phyloP scores from a whole-genome alignment of 1,140 invertebrate species.

The Teleogryllus occipitalis region DNA sequence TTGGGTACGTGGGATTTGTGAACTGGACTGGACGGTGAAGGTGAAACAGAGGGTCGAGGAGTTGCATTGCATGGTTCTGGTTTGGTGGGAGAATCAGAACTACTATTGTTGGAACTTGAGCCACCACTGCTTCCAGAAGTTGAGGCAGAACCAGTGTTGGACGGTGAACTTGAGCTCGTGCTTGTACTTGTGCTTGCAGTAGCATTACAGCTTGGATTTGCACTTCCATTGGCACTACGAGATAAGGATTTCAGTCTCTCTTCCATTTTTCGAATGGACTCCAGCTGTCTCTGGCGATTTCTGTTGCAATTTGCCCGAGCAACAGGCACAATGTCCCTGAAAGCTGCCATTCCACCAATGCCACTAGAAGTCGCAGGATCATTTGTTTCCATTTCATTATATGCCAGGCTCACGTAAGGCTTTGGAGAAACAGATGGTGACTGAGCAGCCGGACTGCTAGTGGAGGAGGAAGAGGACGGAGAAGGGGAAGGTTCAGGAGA shows the following conservation, averaged over 20 bases:
- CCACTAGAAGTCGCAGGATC: constrained; percentile 7
- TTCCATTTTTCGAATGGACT: constrained; percentile 51
- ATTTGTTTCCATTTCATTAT: neutral
- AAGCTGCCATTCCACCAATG: constrained; percentile 42
- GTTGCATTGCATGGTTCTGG: constrained; percentile 22
- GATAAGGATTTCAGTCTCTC: constrained; percentile 39
- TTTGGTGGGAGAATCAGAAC: neutral
- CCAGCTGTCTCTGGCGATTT: constrained; percentile 51
- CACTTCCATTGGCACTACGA: constrained; percentile 22
- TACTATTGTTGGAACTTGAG: neutral
- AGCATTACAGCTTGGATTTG: constrained; percentile 20
- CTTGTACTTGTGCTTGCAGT: constrained; percentile 25
- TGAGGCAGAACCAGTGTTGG: neutral
- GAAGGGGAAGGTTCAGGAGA: neutral
- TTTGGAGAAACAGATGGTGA: neutral
- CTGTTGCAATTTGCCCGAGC: constrained; percentile 35
- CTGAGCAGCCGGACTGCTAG: neutral
- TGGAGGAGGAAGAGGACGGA: neutral
- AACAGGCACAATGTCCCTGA: constrained; percentile 43
- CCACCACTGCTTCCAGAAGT: neutral
- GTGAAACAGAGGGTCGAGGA: constrained; percentile 28
- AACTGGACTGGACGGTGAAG: constrained; percentile 17
- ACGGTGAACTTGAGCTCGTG: neutral
- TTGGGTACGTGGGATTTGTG: constrained; percentile 23
- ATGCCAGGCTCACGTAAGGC: neutral